Evolutionary conservation across 2,797 vertebrate species (phyloP), one percentile per base, ranked within the genome.

Genomic region (Smutsia gigantea): DNA sequence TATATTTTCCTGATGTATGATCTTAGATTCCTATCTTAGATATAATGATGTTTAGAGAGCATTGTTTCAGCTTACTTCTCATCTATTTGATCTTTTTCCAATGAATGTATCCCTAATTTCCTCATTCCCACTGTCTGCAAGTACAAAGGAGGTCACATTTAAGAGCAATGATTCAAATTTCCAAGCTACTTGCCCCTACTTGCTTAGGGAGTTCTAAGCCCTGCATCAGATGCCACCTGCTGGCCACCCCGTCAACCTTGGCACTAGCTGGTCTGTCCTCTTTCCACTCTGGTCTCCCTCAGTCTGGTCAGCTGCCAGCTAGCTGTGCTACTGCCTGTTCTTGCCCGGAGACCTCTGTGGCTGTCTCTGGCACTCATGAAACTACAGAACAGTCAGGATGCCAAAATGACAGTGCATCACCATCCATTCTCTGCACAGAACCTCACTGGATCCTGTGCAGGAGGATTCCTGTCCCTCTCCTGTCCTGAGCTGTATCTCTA

Each of bases 211-310:
- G 31, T 78, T 23, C 53, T 55, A 46, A 69, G 11, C 42, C 55
- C 8, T 1, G 8, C 42, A 46, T 46, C 7, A 46, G 42, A 46
- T 74, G 27, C 42, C 4, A 15, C 31, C 42, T 42, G 46, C 71
- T 61, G 1, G 1, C 2, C 12, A 18, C 29, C 18, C 71, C 0
- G 0, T 42, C 8, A 39, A 53, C 3, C 31, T 19, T 46, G 21
- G 21, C 10, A 7, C 13, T 10, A 37, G 29, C 4, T 0, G 9
- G 17, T 25, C 61, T 61, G 31, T 34, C 39, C 25, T 9, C 53
- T 39, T 79, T 53, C 27, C 49, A 29, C 74, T 39, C 34, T 12
- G 64, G n/a, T 31, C 42, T 19, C 23, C 17, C n/a, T 61, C 49
- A 27, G 53, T 12, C 15, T 34, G 18, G 23, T 23, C 42, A 27